Conservation (phyloP, 2,888 invertebrate species). For the Uloborus plumipes region DNA sequence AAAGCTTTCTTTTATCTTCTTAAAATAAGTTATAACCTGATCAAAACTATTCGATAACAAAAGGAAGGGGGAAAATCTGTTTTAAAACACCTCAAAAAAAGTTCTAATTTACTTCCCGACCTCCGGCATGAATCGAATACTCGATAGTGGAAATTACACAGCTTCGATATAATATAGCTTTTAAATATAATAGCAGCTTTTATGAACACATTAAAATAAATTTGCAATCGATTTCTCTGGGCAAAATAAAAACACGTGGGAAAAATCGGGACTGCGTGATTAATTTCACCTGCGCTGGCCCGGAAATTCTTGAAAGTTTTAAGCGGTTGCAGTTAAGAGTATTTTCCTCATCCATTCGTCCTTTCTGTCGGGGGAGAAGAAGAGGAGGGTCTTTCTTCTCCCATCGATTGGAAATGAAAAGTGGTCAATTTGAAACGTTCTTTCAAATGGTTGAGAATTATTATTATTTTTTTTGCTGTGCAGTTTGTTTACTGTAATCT, state of each 20-base stretch:
- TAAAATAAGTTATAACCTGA: background rate
- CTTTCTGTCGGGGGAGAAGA: constrained; percentile 10
- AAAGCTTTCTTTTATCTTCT: background rate
- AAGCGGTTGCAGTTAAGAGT: constrained; percentile 42
- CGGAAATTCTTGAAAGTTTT: constrained; percentile 13
- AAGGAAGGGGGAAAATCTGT: background rate
- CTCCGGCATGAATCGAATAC: constrained; percentile 12
- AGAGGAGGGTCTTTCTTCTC: background rate
- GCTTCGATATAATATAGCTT: constrained; percentile 50
- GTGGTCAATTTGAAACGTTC: constrained; percentile 50
- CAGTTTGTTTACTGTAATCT: no score
- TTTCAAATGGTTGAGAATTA: constrained; percentile 21
- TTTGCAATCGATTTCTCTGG: constrained; percentile 36
- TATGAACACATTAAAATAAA: constrained; percentile 62
- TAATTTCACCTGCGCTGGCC: constrained; percentile 45
- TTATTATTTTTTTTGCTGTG: background rate
- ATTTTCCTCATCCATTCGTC: constrained; percentile 40
- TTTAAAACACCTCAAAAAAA: background rate
- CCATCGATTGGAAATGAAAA: constrained; percentile 37
- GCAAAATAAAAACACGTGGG: constrained; percentile 33
- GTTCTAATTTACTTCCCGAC: background rate
- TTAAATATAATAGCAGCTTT: constrained; percentile 60
- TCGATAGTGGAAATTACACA: constrained; percentile 33
- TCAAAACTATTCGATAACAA: background rate
- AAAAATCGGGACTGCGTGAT: constrained; percentile 56